Conservation (phyloP, 1,140 invertebrate species). For the Mactra quadrangularis region DNA sequence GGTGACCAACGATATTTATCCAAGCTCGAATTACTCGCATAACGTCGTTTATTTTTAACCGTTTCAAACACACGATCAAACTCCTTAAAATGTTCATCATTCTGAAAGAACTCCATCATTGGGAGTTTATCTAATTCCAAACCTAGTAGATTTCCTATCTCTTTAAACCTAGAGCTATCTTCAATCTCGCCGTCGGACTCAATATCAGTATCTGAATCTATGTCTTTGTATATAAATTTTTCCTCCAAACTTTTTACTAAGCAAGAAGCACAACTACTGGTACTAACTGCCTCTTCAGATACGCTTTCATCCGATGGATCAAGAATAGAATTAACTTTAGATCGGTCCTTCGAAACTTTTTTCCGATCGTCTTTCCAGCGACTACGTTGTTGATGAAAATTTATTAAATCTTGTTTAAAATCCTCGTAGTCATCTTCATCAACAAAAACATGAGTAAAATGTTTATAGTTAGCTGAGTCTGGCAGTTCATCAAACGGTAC, state of each 20-base stretch:
- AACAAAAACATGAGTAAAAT: slow-evolving; percentile 74
- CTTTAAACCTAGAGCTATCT: slow-evolving; percentile 18
- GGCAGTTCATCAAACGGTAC: slow-evolving; percentile 71
- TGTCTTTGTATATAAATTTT: not conserved
- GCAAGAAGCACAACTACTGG: not conserved
- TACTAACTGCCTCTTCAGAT: not conserved
- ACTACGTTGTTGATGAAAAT: slow-evolving; percentile 66
- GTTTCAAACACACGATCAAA: slow-evolving; percentile 81
- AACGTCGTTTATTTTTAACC: slow-evolving; percentile 75
- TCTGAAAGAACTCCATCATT: slow-evolving; percentile 79
- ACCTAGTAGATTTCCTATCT: slow-evolving; percentile 22
- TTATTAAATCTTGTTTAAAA: slow-evolving; percentile 76
- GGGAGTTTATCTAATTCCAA: slow-evolving; percentile 37
- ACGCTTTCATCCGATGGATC: not conserved
- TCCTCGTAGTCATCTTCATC: slow-evolving; percentile 81
- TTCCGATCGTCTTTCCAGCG: slow-evolving; percentile 47
- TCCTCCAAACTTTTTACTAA: slow-evolving; percentile 4
- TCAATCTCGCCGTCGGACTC: not conserved
- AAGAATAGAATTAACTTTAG: slow-evolving; percentile 16
- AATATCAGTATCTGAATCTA: slow-evolving; percentile 7
- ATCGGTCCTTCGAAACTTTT: slow-evolving; percentile 54
- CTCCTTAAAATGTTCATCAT: slow-evolving; percentile 80
- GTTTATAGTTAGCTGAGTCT: slow-evolving; percentile 65
- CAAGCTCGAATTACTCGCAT: slow-evolving; percentile 66
- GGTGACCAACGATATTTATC: slow-evolving; percentile 65